Base-by-base conservation (phyloP, 2,888 invertebrate genomes). In the Leucophenga maculata region DNA sequence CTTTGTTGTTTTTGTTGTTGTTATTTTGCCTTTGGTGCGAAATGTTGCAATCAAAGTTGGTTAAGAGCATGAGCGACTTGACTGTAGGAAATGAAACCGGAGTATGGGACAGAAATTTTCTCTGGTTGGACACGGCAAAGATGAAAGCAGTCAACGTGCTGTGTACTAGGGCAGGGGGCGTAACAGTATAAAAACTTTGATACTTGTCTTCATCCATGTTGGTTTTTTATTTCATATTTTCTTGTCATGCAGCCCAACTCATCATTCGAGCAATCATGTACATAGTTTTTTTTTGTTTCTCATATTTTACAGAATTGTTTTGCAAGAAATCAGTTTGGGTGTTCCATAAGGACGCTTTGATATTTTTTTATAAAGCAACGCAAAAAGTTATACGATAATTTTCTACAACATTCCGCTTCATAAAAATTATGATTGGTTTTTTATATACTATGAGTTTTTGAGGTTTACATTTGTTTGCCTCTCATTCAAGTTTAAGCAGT, bases 361-460 rank as follows among this genome's bases (percentile, higher is more conserved):
- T 81, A 80, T 79, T 71, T 73, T 73, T 79, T 52, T 39, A 39
- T n/a, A 11, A 67, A 70, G 31, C 14, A n/a, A n/a, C 72, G 70
- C 73, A 13, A 67, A 70, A 77, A 72, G 77, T 78, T 81, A 83
- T 80, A 83, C 84, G 78, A 78, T 83, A 83, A 86, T 85, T 84
- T 81, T 73, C 77, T 75, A 22, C 68, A 39, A 78, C 78, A 81
- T 86, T 85, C 80, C 86, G 85, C 83, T 83, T 85, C 82, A 86
- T 85, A 85, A 83, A 82, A 85, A 86, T 80, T 83, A 79, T 85
- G 87, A 87, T 87, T 87, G 87, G 86, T 77, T 83, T 77, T 46
- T 76, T 73, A 65, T 71, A 67, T 64, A 55, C 65, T 39, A 50
- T 16, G n/a, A n/a, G 18, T 60, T 71, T 16, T 62, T 68, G 52